A percentile compares a stretch with the other conserved stretches of the same genome.
Conservation (phyloP, 2,113 vertebrate genomes). For the Galemys pyrenaicus region DNA sequence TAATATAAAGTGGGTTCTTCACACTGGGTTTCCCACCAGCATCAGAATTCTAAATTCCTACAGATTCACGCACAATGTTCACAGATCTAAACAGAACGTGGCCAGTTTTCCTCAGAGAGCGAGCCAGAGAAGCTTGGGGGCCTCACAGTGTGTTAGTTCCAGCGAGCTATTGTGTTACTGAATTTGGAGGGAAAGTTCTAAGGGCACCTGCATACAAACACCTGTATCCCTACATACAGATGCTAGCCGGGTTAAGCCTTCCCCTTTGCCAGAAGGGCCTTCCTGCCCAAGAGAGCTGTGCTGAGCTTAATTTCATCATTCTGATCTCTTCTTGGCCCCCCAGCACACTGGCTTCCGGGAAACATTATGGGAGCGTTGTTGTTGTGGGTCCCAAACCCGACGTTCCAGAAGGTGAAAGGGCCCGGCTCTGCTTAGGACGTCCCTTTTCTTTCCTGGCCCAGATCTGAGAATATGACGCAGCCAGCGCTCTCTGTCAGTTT, state of each 20-base stretch:
- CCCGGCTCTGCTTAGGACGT: fast-evolving
- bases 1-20: too few species aligned
- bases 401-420: neutral
- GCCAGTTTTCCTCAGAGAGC: neutral
- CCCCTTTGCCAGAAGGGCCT: neutral
- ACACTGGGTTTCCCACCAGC: too few species aligned
- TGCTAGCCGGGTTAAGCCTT: neutral
- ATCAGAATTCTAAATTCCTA: neutral
- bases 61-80: neutral
- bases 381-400: neutral
- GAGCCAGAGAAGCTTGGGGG: too few species aligned
- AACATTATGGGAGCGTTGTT: neutral
- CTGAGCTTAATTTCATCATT: too few species aligned
- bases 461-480: neutral
- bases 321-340: too few species aligned
- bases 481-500: neutral
- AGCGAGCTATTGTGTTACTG: neutral
- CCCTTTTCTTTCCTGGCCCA: neutral
- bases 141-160: neutral
- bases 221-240: neutral
- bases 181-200: neutral
- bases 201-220: neutral
- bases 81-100: neutral
- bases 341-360: neutral
- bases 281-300: too few species aligned